Evolutionary conservation across 2,888 invertebrate species (phyloP).

Genomic region (Epistrophella euchroma): DNA sequence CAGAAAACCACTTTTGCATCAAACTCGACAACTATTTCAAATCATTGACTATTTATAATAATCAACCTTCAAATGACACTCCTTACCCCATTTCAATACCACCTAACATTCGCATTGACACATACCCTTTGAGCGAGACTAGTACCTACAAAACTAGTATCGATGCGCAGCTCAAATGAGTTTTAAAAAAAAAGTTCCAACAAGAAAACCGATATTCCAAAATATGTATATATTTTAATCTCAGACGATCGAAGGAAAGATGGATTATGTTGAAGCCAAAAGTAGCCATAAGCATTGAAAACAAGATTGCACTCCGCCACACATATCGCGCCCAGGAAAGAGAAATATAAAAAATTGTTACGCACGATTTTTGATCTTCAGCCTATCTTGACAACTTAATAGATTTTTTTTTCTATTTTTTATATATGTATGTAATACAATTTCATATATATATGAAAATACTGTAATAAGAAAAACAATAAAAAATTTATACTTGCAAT

Average conservation of each 20-base stretch:
- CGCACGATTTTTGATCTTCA: conserved; percentile 59
- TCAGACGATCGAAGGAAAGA: not conserved
- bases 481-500: conserved; percentile 39
- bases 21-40: not conserved
- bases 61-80: conserved; percentile 54
- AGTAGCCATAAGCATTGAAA: conserved; percentile 24
- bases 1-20: not conserved
- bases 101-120: conserved; percentile 60
- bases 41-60: not conserved
- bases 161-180: not conserved
- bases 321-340: conserved; percentile 46
- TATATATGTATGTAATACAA: not conserved
- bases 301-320: not conserved
- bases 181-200: not conserved
- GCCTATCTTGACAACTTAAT: conserved; percentile 66
- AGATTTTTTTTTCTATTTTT: conserved; percentile 2
- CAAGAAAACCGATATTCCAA: not conserved
- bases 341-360: conserved; percentile 62
- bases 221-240: conserved; percentile 23
- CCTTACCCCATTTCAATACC: conserved; percentile 52
- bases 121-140: conserved; percentile 57
- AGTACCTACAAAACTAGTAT: conserved; percentile 31
- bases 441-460: not conserved
- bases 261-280: not conserved
- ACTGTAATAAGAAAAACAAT: not conserved